Evolutionary conservation across 2,888 invertebrate species (phyloP).

Genomic region (Xylota segnis): DNA sequence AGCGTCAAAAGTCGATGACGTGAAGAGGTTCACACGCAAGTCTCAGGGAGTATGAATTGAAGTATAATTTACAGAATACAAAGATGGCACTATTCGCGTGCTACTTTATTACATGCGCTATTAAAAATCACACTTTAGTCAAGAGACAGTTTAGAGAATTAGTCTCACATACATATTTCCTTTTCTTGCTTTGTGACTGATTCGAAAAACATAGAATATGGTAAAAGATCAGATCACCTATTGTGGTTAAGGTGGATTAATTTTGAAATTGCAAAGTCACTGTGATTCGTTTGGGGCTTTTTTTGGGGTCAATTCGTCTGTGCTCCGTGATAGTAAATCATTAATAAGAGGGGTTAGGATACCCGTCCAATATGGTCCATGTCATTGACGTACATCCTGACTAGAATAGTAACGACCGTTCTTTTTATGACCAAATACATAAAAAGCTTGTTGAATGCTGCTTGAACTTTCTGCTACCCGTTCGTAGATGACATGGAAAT

Average conservation of each 20-base stretch:
- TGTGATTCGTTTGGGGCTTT: conserved; percentile 5
- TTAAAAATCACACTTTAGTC: conserved; percentile 26
- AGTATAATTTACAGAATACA: conserved; percentile 45
- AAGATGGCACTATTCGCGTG: conserved; percentile 40
- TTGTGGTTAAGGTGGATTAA: too few relatives aligned
- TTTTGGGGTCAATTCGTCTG: background rate
- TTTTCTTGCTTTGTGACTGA: background rate
- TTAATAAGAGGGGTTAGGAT: too few relatives aligned
- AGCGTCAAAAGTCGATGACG: conserved; percentile 24
- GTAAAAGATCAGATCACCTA: too few relatives aligned
- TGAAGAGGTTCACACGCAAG: conserved; percentile 33
- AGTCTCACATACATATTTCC: background rate
- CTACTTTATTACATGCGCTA: conserved; percentile 45
- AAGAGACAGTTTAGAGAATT: conserved; percentile 35
- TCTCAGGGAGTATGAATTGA: conserved; percentile 34
- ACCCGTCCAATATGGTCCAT: too few relatives aligned
- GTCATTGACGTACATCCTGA: too few relatives aligned
- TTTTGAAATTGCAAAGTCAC: conserved; percentile 13
- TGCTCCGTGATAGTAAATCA: too few relatives aligned
- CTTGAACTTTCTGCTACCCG: too few relatives aligned
- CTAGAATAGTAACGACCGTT: too few relatives aligned
- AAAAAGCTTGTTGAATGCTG: too few relatives aligned
- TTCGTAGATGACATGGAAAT: too few relatives aligned
- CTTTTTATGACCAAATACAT: too few relatives aligned
- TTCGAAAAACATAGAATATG: background rate